Evolutionary conservation across 2,113 vertebrate genomes (phyloP).

Genomic region (Chloropsis hardwickii): DNA sequence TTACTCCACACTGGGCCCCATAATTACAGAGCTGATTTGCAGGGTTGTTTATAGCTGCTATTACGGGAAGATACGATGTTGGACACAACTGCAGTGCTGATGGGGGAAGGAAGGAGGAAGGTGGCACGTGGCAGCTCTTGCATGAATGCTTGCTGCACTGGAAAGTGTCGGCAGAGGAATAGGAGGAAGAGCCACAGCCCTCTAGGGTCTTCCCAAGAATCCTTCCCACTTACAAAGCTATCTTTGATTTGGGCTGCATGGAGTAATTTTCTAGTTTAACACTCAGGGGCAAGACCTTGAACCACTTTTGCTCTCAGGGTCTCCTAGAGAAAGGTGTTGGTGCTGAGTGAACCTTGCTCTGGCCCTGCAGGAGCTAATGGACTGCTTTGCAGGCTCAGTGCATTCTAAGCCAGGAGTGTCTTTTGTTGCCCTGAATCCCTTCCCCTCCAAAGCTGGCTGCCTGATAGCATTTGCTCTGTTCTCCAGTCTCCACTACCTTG

Average conservation of each 20-base stretch:
- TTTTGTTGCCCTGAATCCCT: neutral
- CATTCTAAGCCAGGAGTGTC: neutral
- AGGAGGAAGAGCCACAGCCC: neutral
- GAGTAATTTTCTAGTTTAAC: neutral
- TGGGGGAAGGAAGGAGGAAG: neutral
- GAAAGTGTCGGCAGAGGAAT: neutral
- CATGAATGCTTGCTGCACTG: fast-evolving
- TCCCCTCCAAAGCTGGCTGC: neutral
- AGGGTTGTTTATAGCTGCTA: neutral
- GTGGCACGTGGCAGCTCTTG: neutral
- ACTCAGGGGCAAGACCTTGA: neutral
- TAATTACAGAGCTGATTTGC: slow-evolving; percentile 18
- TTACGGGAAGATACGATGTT: neutral
- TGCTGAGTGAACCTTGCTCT: neutral
- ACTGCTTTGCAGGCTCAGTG: neutral
- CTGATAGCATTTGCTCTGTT: neutral
- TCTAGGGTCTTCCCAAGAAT: neutral
- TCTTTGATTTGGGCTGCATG: neutral
- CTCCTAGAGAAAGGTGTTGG: neutral
- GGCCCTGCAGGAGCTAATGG: neutral
- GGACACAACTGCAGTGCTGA: neutral
- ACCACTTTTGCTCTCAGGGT: neutral
- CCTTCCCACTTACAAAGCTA: neutral
- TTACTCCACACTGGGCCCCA: neutral
- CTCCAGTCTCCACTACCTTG: fast-evolving